Conservation (phyloP, 2,797 vertebrate species). For the Gambusia yucatana region DNA sequence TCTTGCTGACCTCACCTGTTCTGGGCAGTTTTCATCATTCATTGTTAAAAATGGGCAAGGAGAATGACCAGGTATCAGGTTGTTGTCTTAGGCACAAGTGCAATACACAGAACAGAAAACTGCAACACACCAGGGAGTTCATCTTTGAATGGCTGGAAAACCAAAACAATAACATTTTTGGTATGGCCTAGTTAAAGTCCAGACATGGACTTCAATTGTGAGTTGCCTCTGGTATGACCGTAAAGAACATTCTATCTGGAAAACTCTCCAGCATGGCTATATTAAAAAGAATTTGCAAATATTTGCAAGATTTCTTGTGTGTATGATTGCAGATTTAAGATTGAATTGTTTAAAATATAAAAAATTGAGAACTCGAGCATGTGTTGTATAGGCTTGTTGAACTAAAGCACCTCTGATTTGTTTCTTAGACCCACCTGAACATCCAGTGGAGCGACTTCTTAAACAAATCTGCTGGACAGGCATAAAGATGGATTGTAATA, state of each 20-base stretch:
- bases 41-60: background rate
- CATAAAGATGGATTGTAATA: slow-evolving; percentile 70
- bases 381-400: slow-evolving; percentile 33
- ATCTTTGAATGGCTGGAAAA: background rate
- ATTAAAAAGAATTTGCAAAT: background rate
- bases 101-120: background rate
- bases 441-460: slow-evolving; percentile 41
- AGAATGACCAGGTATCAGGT: background rate
- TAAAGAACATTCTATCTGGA: background rate
- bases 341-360: background rate
- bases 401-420: slow-evolving; percentile 33
- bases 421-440: slow-evolving; percentile 53
- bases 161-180: background rate
- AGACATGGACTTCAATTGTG: background rate
- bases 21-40: background rate
- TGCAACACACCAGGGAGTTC: background rate
- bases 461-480: slow-evolving; percentile 51
- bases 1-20: background rate
- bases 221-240: background rate
- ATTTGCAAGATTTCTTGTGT: background rate
- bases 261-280: background rate
- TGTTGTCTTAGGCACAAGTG: background rate
- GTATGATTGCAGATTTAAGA: background rate
- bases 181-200: background rate
- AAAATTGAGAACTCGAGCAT: slow-evolving; percentile 27